Evolutionary conservation across 2,797 vertebrate genomes (phyloP), one percentile per base, ranked within the genome.

Genomic region (Lepus townsendii): DNA sequence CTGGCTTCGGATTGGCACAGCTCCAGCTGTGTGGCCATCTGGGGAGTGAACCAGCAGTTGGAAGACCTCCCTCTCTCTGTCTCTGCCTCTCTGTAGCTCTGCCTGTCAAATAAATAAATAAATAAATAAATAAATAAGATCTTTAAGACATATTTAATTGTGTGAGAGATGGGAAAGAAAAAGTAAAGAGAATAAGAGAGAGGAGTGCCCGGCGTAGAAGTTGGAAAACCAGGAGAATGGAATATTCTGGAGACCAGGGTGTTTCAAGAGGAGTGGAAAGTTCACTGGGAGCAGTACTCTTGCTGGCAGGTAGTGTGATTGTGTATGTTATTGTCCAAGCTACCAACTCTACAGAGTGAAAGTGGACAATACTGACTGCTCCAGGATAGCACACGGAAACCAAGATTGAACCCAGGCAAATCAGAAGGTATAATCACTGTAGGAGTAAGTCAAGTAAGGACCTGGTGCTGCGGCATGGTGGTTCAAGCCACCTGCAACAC

Each of bases 341-440:
- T 68, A n/a, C 7, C 68, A 63, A 90, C 63, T 96, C 90, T 50
- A 60, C 27, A 85, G 79, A 80, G 27, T 76, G 52, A 76, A 80
- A 75, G 20, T 80, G 52, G 62, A 17, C 35, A 26, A 68, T 69
- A 27, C 50, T 76, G 57, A 86, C 73, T 77, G 17, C 32, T 93
- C 22, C 24, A 65, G 78, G 32, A 35, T 69, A 38, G 91, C 47
- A 89, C 35, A 82, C 14, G 27, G 27, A 54, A 75, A 60, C 79
- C 52, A 76, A 52, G 62, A 83, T 76, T 16, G 1, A 47, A 76
- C 63, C 68, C 54, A 57, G 30, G 73, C 47, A 80, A 76, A 62
- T 85, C 47, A 88, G 42, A 75, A 22, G 60, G 26, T 85, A 4
- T 38, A 19, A 7, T 63, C 65, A 30, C 30, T 85, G 24, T 62